Base-by-base conservation (phyloP, 35 echinoderm and acorn worm species). In the Heliocidaris tuberculata region DNA sequence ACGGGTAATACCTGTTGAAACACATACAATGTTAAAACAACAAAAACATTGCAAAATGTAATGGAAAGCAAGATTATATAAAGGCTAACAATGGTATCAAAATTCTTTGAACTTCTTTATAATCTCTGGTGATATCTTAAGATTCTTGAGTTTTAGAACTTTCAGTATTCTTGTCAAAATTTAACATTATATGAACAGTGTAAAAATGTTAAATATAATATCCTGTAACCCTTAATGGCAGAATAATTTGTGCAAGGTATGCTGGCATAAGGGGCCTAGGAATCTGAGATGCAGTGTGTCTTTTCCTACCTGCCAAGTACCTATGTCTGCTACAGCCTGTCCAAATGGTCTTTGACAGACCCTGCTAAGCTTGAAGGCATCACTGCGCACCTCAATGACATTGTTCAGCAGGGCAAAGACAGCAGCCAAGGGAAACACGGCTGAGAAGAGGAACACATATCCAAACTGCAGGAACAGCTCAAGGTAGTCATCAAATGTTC, bases 381-480 rank as follows among this genome's bases (percentile, higher is more conserved):
- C 98, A 88, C 95, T 97, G 29, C 97, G 95, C 13, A 99, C 92
- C 90, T 99, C 98, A 85, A 99, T 99, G 90, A 99, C 88, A 92
- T 99, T 99, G 95, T 99, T 99, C 6, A 97, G 92, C 27, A 97
- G 91, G n/a, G 97, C 98, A 90, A 96, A 99, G 59, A 96, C 85
- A 6, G 97, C 98, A 19, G 98, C 98, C 59, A 99, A 88, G 16
- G 98, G 98, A 47, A 97, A 99, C 2, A 99, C 98, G 13, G 98
- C 97, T 31, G 98, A 99, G 71, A 99, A 99, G 13, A 99, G 94
- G 71, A 97, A 99, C 30, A 99, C 97, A 32, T 99, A 99, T 27
- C 98, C 98, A 97, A 99, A 99, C 93, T 99, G 98, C 48, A 99
- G 97, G 85, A 99, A 97, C 12, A 99, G 94, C 93, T 99, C 98